phyloP scores from a whole-genome alignment of 2,888 invertebrate genomes.

The Caenorhabditis uteleia region DNA sequence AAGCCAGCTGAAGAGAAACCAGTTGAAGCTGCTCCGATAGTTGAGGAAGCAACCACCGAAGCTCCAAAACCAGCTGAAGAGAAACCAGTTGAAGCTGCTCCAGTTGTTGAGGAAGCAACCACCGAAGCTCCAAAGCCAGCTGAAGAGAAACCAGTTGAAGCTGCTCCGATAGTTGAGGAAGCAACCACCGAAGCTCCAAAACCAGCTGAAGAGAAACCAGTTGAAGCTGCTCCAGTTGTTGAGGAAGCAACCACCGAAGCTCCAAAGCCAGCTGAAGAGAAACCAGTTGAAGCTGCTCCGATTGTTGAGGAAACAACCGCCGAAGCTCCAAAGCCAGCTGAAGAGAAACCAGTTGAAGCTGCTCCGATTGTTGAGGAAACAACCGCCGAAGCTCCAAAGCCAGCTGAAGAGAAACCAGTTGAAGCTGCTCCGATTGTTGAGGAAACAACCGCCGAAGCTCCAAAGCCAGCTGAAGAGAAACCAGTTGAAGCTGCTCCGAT shows the following conservation, averaged over 20 bases:
- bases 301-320: constrained; percentile 2
- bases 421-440: constrained; percentile 7
- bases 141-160: constrained; percentile 3
- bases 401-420: constrained; percentile 10
- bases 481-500: too few relatives aligned
- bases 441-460: constrained; percentile 8
- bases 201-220: constrained; percentile 1
- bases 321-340: constrained; percentile 1
- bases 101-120: too few relatives aligned
- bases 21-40: background rate
- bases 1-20: constrained; percentile 6
- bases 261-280: constrained; percentile 5
- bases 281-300: too few relatives aligned
- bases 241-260: too few relatives aligned
- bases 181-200: background rate
- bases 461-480: constrained; percentile 5
- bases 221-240: constrained; percentile 3
- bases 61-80: background rate
- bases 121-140: constrained; percentile 6
- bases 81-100: too few relatives aligned
- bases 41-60: background rate
- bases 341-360: background rate
- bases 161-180: background rate
- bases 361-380: background rate
- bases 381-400: constrained; percentile 8